phyloP scores from a whole-genome alignment of 1,140 invertebrate genomes.

The Hyles euphorbiae region DNA sequence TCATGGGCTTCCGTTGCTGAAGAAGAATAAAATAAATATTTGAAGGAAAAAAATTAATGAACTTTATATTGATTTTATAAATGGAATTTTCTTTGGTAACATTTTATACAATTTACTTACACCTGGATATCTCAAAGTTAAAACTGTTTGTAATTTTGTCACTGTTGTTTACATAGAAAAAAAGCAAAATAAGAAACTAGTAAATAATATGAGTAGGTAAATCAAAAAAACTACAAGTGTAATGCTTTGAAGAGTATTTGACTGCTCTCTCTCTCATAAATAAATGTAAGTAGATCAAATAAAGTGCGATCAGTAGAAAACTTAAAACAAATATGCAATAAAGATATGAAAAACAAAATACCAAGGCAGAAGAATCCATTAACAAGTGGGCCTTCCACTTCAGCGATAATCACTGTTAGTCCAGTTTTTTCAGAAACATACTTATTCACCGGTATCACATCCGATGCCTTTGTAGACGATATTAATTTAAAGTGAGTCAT shows the following conservation, averaged over 20 bases:
- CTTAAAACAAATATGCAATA: not conserved
- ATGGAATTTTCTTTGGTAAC: too few relatives aligned
- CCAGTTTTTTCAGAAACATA: constrained; percentile 88
- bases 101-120: too few relatives aligned
- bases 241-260: too few relatives aligned
- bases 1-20: constrained; percentile 92
- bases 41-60: not conserved
- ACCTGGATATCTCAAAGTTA: too few relatives aligned
- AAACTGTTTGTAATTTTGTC: too few relatives aligned
- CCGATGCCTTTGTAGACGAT: constrained; percentile 79
- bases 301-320: not conserved
- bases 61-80: too few relatives aligned
- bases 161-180: too few relatives aligned
- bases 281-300: too few relatives aligned
- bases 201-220: too few relatives aligned
- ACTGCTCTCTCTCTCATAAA: too few relatives aligned
- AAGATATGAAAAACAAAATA: constrained; percentile 59
- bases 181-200: too few relatives aligned
- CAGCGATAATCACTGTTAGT: constrained; percentile 85
- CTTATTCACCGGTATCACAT: constrained; percentile 86
- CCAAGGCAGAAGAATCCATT: constrained; percentile 91
- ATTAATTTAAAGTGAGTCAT: constrained; percentile 79
- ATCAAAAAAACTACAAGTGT: too few relatives aligned
- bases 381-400: constrained; percentile 91
- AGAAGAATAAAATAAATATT: constrained; percentile 28